phyloP scores from a whole-genome alignment of 2,888 invertebrate genomes.

The Mechanitis messenoides region DNA sequence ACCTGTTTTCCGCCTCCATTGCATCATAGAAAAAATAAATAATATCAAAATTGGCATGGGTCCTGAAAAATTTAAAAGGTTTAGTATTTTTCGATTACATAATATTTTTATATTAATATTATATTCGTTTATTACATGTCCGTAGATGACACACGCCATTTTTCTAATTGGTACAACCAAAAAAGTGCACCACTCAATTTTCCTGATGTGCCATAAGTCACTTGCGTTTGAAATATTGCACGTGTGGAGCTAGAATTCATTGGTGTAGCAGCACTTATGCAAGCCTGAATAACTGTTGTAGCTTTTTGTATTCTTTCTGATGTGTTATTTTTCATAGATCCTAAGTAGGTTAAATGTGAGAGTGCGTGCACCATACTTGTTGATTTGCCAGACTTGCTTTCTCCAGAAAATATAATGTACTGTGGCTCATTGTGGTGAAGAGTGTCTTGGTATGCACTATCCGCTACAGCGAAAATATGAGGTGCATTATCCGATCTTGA shows the following conservation, averaged over 20 bases:
- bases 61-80: conserved; percentile 69
- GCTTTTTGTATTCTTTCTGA: conserved; percentile 81
- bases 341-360: conserved; percentile 88
- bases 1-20: conserved; percentile 80
- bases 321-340: conserved; percentile 82
- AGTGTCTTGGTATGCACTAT: conserved; percentile 93
- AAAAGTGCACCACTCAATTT: conserved; percentile 93
- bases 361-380: conserved; percentile 87
- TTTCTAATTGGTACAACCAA: conserved; percentile 91
- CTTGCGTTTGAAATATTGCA: conserved; percentile 85
- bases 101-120: background rate
- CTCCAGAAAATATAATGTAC: conserved; percentile 91
- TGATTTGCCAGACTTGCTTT: conserved; percentile 94
- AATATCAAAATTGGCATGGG: conserved; percentile 92
- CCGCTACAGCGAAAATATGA: conserved; percentile 92
- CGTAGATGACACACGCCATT: conserved; percentile 88
- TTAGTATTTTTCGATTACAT: conserved; percentile 3
- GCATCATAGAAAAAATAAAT: conserved; percentile 94
- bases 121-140: conserved; percentile 76
- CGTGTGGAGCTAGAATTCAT: conserved; percentile 91
- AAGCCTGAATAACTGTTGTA: conserved; percentile 82
- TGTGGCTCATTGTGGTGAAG: conserved; percentile 91
- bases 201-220: conserved; percentile 89
- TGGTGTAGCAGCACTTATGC: conserved; percentile 91
- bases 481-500: conserved; percentile 93